phyloP scores from a whole-genome alignment of 2,113 vertebrate genomes.

The Aspidoscelis tigris region DNA sequence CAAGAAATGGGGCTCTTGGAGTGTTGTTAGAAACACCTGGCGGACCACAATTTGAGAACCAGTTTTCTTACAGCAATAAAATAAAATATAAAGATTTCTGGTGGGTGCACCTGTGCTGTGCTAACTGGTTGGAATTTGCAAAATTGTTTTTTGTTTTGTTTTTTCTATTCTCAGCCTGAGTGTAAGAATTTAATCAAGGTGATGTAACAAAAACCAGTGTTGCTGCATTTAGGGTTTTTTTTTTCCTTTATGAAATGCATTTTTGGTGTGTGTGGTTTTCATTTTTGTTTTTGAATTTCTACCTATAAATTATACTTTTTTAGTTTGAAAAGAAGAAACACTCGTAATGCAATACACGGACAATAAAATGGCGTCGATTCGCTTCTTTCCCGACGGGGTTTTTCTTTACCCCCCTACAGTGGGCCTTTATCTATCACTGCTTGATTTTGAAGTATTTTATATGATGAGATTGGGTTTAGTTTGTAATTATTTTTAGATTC shows the following conservation, averaged over 20 bases:
- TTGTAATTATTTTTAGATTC: conserved; percentile 36
- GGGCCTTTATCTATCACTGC: conserved; percentile 74
- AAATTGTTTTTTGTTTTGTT: not conserved
- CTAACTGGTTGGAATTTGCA: conserved; percentile 41
- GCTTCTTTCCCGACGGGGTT: conserved; percentile 67
- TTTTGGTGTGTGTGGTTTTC: conserved; percentile 50
- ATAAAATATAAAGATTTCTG: conserved; percentile 46
- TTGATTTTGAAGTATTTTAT: conserved; percentile 65
- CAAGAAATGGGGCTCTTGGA: too few relatives aligned
- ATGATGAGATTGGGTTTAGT: conserved; percentile 22
- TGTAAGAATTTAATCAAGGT: conserved; percentile 45
- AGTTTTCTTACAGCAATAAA: conserved; percentile 74
- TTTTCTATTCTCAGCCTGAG: not conserved
- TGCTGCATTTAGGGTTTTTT: conserved; percentile 64
- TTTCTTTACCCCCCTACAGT: conserved; percentile 59
- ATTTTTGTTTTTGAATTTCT: conserved; percentile 67
- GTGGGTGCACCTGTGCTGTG: conserved; percentile 63
- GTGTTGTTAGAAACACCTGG: too few relatives aligned
- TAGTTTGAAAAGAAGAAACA: conserved; percentile 68
- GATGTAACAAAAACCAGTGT: conserved; percentile 66
- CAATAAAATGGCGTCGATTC: conserved; percentile 77
- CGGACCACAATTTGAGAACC: too few relatives aligned
- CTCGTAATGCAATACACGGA: conserved; percentile 81
- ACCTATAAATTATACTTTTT: conserved; percentile 75
- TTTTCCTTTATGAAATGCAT: conserved; percentile 47